Base-by-base conservation (phyloP, 2,113 vertebrate genomes). In the Rhea americana region DNA sequence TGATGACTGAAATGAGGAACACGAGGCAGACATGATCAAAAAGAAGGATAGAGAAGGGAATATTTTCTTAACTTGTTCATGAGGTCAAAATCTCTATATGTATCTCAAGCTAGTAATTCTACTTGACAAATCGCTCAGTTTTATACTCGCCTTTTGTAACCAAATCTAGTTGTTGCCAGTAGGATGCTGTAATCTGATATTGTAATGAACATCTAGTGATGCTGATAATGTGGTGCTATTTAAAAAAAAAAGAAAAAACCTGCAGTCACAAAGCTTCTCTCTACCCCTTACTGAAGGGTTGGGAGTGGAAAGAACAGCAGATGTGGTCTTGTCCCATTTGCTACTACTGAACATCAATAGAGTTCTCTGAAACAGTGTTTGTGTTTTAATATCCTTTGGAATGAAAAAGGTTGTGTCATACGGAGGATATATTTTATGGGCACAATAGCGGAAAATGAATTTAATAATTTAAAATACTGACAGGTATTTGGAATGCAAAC, bases 51-150 rank as follows among this genome's bases (percentile, higher is more conserved):
- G 8, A 56, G 19, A 68, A 45, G n/a, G 48, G 53, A 74, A 5
- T 9, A 8, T 79, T 75, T 68, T 66, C 32, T 4, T 25, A 35
- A 11, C 7, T 59, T n/a, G 53, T 50, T 77, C 1, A 0, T 6
- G 41, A 61, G 45, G 30, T 7, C 3, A 7, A 82, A 85, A 53
- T 76, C 11, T 51, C 56, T 67, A 18, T 15, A 5, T 5, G 0
- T 25, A 53, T 20, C 13, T 89, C 20, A 32, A 32, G 18, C 2
- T 41, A 53, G 58, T 62, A 39, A 41, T 73, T 80, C 55, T 66
- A 22, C 71, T 30, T 70, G 75, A 28, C 20, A 41, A 1, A 11
- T 13, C 9, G 5, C 26, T n/a, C 41, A 1, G 7, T 45, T 25
- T 55, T 75, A 48, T 63, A 76, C 62, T 82, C 56, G 22, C 35